Conservation (phyloP, 2,113 vertebrate genomes). For the Rousettus leschenaultii region DNA sequence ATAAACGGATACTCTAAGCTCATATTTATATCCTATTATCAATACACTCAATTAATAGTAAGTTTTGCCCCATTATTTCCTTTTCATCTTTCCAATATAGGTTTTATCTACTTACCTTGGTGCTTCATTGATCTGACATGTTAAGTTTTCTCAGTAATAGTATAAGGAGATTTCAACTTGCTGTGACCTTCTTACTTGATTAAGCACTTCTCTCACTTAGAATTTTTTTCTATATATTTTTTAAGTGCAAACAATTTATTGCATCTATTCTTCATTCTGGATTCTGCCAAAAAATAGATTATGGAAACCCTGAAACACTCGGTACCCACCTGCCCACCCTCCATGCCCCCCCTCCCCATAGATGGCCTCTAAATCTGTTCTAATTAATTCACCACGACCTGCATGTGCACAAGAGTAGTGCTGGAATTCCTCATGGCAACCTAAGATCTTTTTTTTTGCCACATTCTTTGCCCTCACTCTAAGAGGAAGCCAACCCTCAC, state of each 20-base stretch:
- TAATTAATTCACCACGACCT: not conserved
- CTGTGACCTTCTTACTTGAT: not conserved
- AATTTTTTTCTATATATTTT: not conserved
- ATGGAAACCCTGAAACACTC: not conserved
- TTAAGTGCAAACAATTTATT: not conserved
- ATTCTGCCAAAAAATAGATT: not conserved
- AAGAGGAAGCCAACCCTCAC: constrained; percentile 44
- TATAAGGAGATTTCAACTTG: not conserved
- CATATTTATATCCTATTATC: not conserved
- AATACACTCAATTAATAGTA: not conserved
- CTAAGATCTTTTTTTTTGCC: constrained; percentile 42
- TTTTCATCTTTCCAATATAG: not conserved
- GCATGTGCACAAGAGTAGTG: not conserved
- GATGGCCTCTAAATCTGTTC: not conserved
- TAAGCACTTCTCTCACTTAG: not conserved
- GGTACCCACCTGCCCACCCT: not conserved
- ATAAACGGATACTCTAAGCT: not conserved
- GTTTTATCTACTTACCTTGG: not conserved
- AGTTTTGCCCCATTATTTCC: not conserved
- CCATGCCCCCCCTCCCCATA: not conserved
- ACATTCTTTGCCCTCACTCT: constrained; percentile 48
- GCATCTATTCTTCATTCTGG: not conserved
- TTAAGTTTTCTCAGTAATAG: not conserved
- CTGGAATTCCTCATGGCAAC: not conserved
- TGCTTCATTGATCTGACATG: not conserved